A percentile compares a stretch with the other conserved stretches of the same genome.
Conservation (phyloP, 2,888 invertebrate species). For the Celastrina argiolus region DNA sequence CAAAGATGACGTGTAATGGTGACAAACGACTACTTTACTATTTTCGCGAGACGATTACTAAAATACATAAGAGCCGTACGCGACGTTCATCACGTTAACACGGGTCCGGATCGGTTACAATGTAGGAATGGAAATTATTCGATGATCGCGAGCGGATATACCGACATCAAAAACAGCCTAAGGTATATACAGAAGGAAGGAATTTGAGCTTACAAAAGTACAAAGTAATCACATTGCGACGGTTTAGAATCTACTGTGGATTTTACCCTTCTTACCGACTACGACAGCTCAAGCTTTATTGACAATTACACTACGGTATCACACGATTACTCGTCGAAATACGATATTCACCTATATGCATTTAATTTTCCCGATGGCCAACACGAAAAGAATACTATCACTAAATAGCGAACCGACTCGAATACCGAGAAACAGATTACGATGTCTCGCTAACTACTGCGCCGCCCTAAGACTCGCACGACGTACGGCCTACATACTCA, state of each 20-base stretch:
- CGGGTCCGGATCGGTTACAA: conserved; percentile 29
- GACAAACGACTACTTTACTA: conserved; percentile 41
- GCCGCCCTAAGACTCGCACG: conserved; percentile 2
- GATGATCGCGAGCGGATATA: conserved; percentile 21
- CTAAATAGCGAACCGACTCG: conserved; percentile 53
- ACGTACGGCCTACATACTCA: not conserved
- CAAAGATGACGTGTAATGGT: conserved; percentile 39
- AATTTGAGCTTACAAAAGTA: conserved; percentile 77
- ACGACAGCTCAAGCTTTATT: conserved; percentile 71
- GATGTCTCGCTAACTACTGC: conserved; percentile 12
- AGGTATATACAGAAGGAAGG: conserved; percentile 72
- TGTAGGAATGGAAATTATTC: conserved; percentile 15
- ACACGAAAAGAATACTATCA: conserved; percentile 61
- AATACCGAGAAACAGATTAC: conserved; percentile 31
- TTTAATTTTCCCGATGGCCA: conserved; percentile 62
- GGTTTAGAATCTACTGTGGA: conserved; percentile 70
- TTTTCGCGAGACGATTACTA: conserved; percentile 26
- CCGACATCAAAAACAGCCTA: conserved; percentile 55
- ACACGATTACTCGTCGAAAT: conserved; percentile 69
- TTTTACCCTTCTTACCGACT: conserved; percentile 71
- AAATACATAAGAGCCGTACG: conserved; percentile 17
- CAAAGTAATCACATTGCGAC: conserved; percentile 73
- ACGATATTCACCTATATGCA: conserved; percentile 71
- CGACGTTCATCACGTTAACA: conserved; percentile 31
- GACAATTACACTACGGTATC: conserved; percentile 70